Conservation (phyloP, 2,113 vertebrate species). For the Pterophyllum scalare region DNA sequence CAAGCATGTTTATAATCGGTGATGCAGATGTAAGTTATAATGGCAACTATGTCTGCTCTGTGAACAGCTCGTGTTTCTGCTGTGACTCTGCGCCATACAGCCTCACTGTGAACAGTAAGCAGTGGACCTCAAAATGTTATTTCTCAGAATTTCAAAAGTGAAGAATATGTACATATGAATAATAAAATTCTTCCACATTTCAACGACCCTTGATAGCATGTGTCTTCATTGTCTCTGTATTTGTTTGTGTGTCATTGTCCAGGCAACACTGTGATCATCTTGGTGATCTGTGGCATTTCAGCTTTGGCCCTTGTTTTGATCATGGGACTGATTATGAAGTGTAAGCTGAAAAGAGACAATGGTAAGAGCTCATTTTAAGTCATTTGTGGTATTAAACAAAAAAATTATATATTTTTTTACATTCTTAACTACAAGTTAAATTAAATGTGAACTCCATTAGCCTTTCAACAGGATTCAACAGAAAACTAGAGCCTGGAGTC, state of each 20-base stretch:
- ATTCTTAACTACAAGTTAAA: too few relatives aligned
- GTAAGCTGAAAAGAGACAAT: constrained; percentile 57
- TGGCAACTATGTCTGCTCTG: constrained; percentile 38
- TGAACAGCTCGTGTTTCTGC: neutral
- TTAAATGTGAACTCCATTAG: too few relatives aligned
- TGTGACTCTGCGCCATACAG: rapidly evolving
- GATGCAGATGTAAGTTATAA: rapidly evolving
- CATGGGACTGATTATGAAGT: constrained; percentile 65
- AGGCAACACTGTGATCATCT: neutral
- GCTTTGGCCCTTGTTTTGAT: constrained; percentile 54
- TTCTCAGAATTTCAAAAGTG: neutral
- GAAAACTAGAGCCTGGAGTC: too few relatives aligned
- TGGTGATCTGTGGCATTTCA: constrained; percentile 61
- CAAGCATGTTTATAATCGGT: rapidly evolving
- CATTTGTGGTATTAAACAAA: neutral
- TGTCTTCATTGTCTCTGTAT: neutral
- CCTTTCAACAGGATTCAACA: too few relatives aligned
- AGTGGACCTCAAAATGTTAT: neutral
- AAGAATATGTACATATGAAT: neutral
- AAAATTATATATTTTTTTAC: too few relatives aligned
- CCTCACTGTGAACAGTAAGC: constrained; percentile 34
- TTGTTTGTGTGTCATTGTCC: neutral
- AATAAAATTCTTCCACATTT: neutral
- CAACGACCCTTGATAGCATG: neutral
- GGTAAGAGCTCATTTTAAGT: constrained; percentile 48